phyloP scores from a whole-genome alignment of 1,140 invertebrate species.

The Microplitis demolitor region DNA sequence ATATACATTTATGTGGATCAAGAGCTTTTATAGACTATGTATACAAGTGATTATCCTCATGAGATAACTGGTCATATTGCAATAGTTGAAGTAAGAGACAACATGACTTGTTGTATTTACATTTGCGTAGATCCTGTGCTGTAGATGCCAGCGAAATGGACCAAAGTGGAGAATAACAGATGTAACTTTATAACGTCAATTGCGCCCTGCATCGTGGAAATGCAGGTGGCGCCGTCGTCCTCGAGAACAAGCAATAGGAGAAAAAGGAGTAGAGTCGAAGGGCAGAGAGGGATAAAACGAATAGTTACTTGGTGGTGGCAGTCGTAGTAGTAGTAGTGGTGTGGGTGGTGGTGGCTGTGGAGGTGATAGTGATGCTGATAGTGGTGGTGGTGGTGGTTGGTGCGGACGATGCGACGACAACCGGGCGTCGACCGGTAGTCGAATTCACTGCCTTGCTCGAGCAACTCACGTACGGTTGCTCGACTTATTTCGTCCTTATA shows the following conservation, averaged over 20 bases:
- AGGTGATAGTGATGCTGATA: constrained; percentile 23
- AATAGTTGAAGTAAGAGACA: background rate
- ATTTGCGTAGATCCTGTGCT: background rate
- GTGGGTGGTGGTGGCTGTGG: constrained; percentile 37
- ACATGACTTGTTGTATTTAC: background rate
- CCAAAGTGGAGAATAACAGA: constrained; percentile 3
- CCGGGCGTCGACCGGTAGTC: constrained; percentile 58
- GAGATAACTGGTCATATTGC: too few relatives aligned
- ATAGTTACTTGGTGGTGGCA: constrained; percentile 6
- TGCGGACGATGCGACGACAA: constrained; percentile 42
- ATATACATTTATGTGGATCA: too few relatives aligned
- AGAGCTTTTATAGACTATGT: too few relatives aligned
- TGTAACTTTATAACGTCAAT: constrained; percentile 23
- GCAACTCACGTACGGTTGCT: constrained; percentile 29
- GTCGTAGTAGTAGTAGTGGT: constrained; percentile 26
- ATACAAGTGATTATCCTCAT: too few relatives aligned
- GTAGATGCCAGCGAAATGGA: background rate
- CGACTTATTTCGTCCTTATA: background rate
- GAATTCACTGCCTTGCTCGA: constrained; percentile 44
- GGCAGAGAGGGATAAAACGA: constrained; percentile 22
- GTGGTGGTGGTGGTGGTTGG: constrained; percentile 32
- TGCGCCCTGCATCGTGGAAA: constrained; percentile 13
- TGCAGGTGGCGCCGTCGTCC: constrained; percentile 30
- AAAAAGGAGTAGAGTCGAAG: constrained; percentile 24
- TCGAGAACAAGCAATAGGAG: background rate